Evolutionary conservation across 2,888 invertebrate genomes (phyloP), one percentile per base, ranked within the genome.

Genomic region (Corbicula japonica): DNA sequence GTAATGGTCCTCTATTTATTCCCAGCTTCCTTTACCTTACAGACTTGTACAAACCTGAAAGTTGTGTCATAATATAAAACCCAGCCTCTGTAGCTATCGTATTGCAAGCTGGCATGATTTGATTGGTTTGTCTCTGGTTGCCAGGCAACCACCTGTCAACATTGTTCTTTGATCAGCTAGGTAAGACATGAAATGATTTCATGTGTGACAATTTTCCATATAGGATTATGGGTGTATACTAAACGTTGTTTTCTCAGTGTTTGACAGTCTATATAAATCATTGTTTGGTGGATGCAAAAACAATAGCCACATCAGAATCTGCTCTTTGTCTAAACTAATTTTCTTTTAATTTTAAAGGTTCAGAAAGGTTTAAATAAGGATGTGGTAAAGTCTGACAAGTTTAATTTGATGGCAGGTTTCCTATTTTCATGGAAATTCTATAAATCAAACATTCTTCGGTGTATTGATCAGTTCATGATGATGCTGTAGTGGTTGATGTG

Each of bases 51-150:
- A 30, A 62, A 52, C 62, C 32, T 41, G 71, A 35, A 52, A 35
- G 44, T 54, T 54, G 54, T 30, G 28, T 54, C 30, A n/a, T n/a
- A n/a, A n/a, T n/a, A n/a, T n/a, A n/a, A n/a, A 41, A 50, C 38
- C 30, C 80, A 65, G 76, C 78, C 60, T 83, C 82, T 70, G 72
- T 65, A 76, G 73, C 76, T 62, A 41, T 35, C 44, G 23, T 34
- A 30, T 28, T 56, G 32, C 54, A 48, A 83, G 88, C 69, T 88
- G 89, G 84, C 89, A 87, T 38, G 26, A 32, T 74, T 74, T 84
- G 82, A 90, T 90, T 90, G 90, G 90, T 80, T 80, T 85, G 84
- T 84, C 81, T 85, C 71, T 82, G 79, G 89, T 86, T 76, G 86
- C 89, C 54, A 63, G 80, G 86, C 87, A 86, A 89, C 89, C 89